Base-by-base conservation (phyloP, 1,140 invertebrate genomes). In the Stratiolaelaps scimitus region DNA sequence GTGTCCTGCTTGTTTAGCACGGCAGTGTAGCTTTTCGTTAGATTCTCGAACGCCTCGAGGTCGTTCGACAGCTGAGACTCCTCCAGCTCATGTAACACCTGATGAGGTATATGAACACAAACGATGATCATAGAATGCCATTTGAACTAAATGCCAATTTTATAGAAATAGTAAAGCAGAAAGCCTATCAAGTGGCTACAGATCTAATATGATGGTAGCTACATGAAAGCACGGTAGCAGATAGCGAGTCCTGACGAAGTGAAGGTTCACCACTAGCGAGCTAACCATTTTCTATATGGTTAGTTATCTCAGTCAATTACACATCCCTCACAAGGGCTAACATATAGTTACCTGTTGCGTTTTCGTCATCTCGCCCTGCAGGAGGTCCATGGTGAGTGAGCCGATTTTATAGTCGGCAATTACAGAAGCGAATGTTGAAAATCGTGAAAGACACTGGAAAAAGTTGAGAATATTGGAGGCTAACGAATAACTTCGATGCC, bases 11-110 rank as follows among this genome's bases (percentile, higher is more conserved):
- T 60, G 6, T 34, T 15, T 10, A 60, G 10, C 17, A 60, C 53
- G 53, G 53, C 53, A 26, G 53, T 60, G 20, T 60, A 60, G 53
- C 53, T 60, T 10, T 60, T 60, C 13, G 53, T 60, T 26, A 60
- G 53, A 34, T 60, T 60, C 23, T 60, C 53, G 23, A 60, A 60
- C 26, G 53, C 53, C 0, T 60, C 53, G 53, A 60, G 26, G 10
- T 60, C 53, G 20, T 60, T 60, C 15, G 26, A 29, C 26, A 60
- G 23, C 53, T 60, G 53, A 29, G 53, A 60, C 23, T 60, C 53
- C 23, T 60, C 53, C 23, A 60, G 10, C 23, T 60, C 53, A 26
- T 60, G 26, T 15, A 60, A 23, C 15, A 60, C 53, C 34, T 40
- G 34, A 40, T 40, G 34, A 10, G 5, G 34, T 6, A 40, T 40